phyloP scores from a whole-genome alignment of 2,113 vertebrate species.

The cat (Felis catus) region DNA sequence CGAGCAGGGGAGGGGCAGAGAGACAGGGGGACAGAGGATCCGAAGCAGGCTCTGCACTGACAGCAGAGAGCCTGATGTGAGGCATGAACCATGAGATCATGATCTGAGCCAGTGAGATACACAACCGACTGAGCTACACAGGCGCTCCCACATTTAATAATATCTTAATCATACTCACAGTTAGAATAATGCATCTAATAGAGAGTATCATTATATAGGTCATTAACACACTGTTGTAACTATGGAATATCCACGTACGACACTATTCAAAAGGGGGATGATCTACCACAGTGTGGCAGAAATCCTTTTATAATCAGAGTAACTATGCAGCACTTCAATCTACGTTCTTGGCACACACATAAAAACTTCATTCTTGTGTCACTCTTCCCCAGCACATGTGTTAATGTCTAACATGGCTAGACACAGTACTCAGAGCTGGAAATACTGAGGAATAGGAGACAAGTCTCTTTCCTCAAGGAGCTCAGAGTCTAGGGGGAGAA shows the following conservation, averaged over 20 bases:
- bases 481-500: not conserved
- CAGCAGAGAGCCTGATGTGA: too few relatives aligned
- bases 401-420: not conserved
- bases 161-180: not conserved
- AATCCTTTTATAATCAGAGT: not conserved
- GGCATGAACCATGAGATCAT: too few relatives aligned
- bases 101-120: too few relatives aligned
- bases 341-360: not conserved
- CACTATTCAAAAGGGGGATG: not conserved
- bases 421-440: not conserved
- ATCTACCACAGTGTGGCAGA: not conserved
- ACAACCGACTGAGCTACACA: too few relatives aligned
- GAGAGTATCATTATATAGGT: not conserved
- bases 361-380: not conserved
- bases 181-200: not conserved
- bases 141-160: not conserved
- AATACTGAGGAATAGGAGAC: not conserved
- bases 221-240: not conserved
- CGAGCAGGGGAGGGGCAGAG: too few relatives aligned
- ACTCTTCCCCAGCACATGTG: not conserved
- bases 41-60: too few relatives aligned
- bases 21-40: too few relatives aligned
- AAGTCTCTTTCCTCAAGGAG: not conserved
- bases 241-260: not conserved
- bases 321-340: not conserved